phyloP scores from a whole-genome alignment of 2,797 vertebrate genomes.

The Pangasius krempfi region DNA sequence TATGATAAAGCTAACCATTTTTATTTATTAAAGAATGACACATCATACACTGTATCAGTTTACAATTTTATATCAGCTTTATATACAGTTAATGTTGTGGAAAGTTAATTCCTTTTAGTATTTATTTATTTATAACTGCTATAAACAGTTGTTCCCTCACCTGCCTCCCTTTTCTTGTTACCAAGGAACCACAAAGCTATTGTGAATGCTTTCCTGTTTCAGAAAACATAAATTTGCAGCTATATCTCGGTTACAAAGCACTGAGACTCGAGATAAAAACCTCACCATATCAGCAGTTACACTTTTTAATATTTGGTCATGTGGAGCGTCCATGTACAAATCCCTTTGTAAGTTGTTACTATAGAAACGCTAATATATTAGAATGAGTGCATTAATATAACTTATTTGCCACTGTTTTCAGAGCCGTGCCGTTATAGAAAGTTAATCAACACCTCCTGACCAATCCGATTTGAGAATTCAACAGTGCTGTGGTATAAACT shows the following conservation, averaged over 20 bases:
- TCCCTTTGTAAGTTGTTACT: neutral
- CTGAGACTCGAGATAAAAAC: neutral
- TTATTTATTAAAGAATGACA: no score
- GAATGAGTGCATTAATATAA: neutral
- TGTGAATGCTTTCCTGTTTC: neutral
- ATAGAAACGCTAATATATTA: neutral
- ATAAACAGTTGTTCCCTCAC: neutral
- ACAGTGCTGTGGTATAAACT: neutral
- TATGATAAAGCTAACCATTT: neutral
- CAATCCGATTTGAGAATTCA: constrained; percentile 9
- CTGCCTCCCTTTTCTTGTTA: neutral
- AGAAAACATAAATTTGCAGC: neutral
- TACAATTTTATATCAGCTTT: neutral
- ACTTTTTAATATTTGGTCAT: neutral
- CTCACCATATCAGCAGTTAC: neutral
- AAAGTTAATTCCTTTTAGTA: neutral
- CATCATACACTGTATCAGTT: neutral
- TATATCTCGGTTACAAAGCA: neutral
- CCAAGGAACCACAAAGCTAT: neutral
- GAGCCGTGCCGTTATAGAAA: neutral
- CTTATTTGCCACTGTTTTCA: no score
- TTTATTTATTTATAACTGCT: neutral
- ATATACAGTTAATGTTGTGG: neutral
- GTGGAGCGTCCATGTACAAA: neutral
- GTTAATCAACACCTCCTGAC: neutral